Evolutionary conservation across 2,888 invertebrate genomes (phyloP).

Genomic region (Mythimna vitellina): DNA sequence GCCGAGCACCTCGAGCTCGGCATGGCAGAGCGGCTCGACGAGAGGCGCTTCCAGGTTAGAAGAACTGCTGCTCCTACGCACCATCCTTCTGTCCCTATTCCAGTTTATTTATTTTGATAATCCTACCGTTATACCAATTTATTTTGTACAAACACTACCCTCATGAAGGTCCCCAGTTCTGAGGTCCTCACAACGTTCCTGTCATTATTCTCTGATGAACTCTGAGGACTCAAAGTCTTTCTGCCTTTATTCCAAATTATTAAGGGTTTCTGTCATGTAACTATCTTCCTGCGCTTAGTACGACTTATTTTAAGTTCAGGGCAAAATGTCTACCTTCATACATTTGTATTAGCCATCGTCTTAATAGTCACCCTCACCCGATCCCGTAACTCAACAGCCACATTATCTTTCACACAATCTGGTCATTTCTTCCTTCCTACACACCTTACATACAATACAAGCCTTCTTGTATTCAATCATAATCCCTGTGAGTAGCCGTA

Average conservation of each 20-base stretch:
- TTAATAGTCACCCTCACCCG: too few relatives aligned
- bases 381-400: too few relatives aligned
- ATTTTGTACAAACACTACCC: too few relatives aligned
- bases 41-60: constrained; percentile 81
- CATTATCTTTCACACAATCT: too few relatives aligned
- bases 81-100: background rate
- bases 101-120: background rate
- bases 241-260: background rate
- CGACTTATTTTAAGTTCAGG: background rate
- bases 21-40: constrained; percentile 84
- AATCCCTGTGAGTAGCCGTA: background rate
- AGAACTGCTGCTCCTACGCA: background rate
- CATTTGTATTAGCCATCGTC: too few relatives aligned
- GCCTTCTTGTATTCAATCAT: too few relatives aligned
- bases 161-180: too few relatives aligned
- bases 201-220: too few relatives aligned
- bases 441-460: too few relatives aligned
- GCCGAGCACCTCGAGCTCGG: constrained; percentile 83
- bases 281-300: background rate
- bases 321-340: background rate
- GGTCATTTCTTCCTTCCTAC: too few relatives aligned
- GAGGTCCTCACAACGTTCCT: too few relatives aligned
- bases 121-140: too few relatives aligned
- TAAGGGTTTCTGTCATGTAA: background rate
- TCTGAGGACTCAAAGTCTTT: background rate